Base-by-base conservation (phyloP, 30 jellyfish, hydroid and myxozoan species). In the Turritopsis rubra region DNA sequence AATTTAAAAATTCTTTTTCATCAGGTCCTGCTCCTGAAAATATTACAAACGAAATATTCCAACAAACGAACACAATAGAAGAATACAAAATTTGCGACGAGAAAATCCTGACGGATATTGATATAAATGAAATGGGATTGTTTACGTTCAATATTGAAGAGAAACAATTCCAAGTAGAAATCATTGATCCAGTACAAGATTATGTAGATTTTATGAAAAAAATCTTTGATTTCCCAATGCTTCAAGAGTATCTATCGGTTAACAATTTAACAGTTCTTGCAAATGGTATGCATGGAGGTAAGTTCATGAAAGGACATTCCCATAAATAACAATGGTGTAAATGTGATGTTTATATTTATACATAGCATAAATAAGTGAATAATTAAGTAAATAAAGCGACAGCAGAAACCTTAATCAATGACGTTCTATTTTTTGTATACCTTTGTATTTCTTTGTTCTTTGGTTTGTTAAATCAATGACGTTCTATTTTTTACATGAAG, bases 201-300 rank as follows among this genome's bases (percentile, higher is more conserved):
- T 93, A 93, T 82, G 96, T 93, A 65, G 90, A 52, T n/a, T 31
- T 73, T 75, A 85, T 89, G 95, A 85, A 88, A 79, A 88, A 79
- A 21, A 88, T 93, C 16, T 93, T 88, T 85, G 96, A 93, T 54
- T 93, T 93, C 60, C 19, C 81, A 18, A 54, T 66, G 66, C 84
- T 93, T 23, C 89, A 86, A 66, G 91, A 79, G 1, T 84, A 80
- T 81, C 70, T 93, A 8, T 54, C 65, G 1, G 29, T 18, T 16
- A 30, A 68, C 65, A 70, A 74, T 60, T 60, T 76, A 71, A 85
- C 83, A 75, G 71, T 93, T 53, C 72, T 82, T 70, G 95, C 88
- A 8, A 84, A 93, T 93, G 96, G 91, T 24, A 87, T 88, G 96
- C 65, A 93, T 83, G 98, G 97, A 84, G 96, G 98, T 91, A 75